Percentiles rank a stretch among this genome's conserved stretches.
These are phyloP conservation scores for Chironomus tepperi DNA, from an alignment of 1,140 invertebrate genomes.

Conservation along the genomic window DNA sequence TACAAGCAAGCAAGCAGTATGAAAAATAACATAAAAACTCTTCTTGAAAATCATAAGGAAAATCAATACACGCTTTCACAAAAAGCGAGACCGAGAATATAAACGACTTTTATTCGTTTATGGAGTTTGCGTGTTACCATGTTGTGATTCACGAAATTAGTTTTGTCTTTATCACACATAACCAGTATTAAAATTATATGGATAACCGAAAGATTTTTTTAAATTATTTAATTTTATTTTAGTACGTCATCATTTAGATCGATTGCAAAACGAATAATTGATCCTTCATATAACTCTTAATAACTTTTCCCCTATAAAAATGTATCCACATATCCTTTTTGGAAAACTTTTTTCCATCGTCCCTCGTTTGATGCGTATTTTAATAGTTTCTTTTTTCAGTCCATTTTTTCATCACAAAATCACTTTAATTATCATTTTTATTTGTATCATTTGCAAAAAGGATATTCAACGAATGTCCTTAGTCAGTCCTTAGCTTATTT, in stretches of 20 bases:
- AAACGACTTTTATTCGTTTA: background rate
- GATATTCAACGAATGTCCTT: too few relatives aligned
- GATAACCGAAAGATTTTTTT: background rate
- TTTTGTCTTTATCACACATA: slow-evolving; percentile 21
- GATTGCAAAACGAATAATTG: background rate
- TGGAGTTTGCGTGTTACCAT: slow-evolving; percentile 11
- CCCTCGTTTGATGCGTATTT: too few relatives aligned
- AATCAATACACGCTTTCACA: slow-evolving; percentile 8
- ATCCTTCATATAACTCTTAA: too few relatives aligned
- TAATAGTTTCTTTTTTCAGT: too few relatives aligned
- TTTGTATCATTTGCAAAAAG: too few relatives aligned
- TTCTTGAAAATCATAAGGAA: background rate
- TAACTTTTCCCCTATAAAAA: too few relatives aligned
- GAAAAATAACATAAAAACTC: background rate
- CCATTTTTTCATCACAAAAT: too few relatives aligned
- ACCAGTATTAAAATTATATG: background rate
- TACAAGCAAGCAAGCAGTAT: background rate
- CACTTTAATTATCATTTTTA: too few relatives aligned
- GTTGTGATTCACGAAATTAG: slow-evolving; percentile 17
- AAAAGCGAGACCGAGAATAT: background rate
- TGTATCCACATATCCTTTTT: too few relatives aligned
- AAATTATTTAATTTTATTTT: background rate
- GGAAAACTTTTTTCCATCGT: too few relatives aligned
- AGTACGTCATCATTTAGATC: background rate
- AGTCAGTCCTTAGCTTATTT: too few relatives aligned